These are phyloP conservation scores for Cassiopea xamachana DNA, from an alignment of 30 jellyfish, hydroid and myxozoan species.

Conservation along the genomic window DNA sequence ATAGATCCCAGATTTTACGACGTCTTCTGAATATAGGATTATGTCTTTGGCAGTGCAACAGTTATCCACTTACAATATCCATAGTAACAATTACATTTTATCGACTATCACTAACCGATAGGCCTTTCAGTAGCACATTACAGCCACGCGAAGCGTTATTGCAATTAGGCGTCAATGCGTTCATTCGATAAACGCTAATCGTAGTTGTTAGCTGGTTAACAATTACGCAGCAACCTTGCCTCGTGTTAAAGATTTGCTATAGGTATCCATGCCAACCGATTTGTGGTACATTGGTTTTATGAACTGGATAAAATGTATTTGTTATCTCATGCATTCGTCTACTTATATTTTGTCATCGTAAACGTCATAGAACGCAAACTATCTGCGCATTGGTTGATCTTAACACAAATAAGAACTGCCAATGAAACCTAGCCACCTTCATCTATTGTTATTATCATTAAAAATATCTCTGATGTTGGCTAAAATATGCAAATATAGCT, in stretches of 20 bases:
- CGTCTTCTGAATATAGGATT: not conserved
- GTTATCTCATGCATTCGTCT: not conserved
- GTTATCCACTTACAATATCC: not conserved
- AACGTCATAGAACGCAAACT: no score
- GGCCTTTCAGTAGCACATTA: not conserved
- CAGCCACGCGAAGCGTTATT: not conserved
- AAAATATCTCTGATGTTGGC: no score
- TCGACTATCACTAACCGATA: not conserved
- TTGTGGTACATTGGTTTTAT: not conserved
- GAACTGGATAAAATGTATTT: not conserved
- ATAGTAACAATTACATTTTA: not conserved
- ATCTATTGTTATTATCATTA: no score
- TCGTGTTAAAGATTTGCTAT: not conserved
- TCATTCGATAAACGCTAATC: conserved; percentile 2
- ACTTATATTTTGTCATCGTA: not conserved
- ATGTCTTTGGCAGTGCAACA: not conserved
- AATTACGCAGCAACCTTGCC: conserved; percentile 29
- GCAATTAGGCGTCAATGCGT: not conserved
- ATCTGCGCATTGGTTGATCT: no score
- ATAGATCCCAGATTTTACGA: not conserved
- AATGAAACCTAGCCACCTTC: no score
- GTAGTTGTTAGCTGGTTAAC: conserved; percentile 45
- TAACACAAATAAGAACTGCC: no score
- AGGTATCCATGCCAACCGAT: conserved; percentile 6
- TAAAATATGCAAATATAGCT: no score